A percentile compares a stretch with the other conserved stretches of the same genome.
Evolutionary conservation across 1,140 invertebrate species (phyloP).

Genomic region (Trichonephila clavipes): DNA sequence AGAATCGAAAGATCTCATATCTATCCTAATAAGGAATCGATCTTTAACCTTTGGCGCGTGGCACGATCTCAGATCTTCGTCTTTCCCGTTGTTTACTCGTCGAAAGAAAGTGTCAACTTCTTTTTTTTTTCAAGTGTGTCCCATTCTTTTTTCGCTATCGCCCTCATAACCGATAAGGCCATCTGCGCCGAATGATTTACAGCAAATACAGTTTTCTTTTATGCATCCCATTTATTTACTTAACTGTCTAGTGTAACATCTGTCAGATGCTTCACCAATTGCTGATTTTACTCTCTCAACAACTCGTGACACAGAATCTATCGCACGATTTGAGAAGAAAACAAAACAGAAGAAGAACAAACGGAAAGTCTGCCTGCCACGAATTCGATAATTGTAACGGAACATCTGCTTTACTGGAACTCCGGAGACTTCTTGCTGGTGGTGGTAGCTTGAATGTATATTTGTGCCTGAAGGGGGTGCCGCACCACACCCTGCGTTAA

Average conservation of each 20-base stretch:
- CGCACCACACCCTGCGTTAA: not conserved
- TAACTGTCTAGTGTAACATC: constrained; percentile 18
- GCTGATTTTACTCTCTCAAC: constrained; percentile 27
- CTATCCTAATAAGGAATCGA: not conserved
- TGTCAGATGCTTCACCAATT: not conserved
- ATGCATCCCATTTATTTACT: not conserved
- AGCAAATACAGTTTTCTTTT: not conserved
- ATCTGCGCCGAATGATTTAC: constrained; percentile 28
- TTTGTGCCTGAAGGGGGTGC: not conserved
- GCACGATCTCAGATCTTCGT: not conserved
- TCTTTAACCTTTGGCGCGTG: constrained; percentile 48
- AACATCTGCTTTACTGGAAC: not conserved
- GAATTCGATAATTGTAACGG: constrained; percentile 16
- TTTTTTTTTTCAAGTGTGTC: not conserved
- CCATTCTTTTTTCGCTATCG: constrained; percentile 21
- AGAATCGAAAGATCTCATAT: not conserved
- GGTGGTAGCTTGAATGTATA: not conserved
- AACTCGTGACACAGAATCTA: constrained; percentile 10
- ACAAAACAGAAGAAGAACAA: not conserved
- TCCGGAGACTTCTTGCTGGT: too few species aligned
- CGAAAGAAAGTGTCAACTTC: constrained; percentile 33
- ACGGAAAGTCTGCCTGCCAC: not conserved
- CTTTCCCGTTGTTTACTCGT: not conserved
- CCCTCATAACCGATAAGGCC: constrained; percentile 41
- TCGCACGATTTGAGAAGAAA: not conserved